Conservation (phyloP, 2,888 invertebrate genomes). For the Dione juno region DNA sequence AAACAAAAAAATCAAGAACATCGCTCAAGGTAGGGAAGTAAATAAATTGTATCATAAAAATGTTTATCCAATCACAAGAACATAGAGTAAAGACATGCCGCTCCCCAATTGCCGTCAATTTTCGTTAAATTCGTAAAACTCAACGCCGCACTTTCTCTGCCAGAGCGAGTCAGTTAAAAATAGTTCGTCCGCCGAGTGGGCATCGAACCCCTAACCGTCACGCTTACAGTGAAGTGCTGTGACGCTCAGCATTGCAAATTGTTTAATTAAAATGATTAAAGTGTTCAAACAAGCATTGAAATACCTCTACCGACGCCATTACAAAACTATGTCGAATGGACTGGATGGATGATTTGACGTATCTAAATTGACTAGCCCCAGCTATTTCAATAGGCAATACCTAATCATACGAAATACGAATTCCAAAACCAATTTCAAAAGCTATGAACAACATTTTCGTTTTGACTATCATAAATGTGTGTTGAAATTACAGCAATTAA, state of each 20-base stretch:
- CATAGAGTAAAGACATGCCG: too few relatives aligned
- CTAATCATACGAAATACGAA: constrained; percentile 10
- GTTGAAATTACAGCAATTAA: neutral
- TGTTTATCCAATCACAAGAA: too few relatives aligned
- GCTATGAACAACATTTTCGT: neutral
- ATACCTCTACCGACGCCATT: neutral
- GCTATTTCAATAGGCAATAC: constrained; percentile 3
- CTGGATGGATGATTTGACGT: neutral
- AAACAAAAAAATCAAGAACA: too few relatives aligned
- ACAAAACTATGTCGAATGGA: neutral
- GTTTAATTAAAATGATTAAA: neutral
- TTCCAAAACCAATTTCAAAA: neutral
- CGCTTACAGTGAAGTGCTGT: too few relatives aligned
- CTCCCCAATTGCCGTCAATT: too few relatives aligned
- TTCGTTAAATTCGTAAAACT: too few relatives aligned
- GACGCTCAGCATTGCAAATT: neutral
- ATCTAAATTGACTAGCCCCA: neutral
- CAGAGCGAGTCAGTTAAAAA: too few relatives aligned
- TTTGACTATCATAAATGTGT: neutral
- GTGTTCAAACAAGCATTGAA: neutral
- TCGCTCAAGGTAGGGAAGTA: too few relatives aligned
- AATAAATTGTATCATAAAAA: too few relatives aligned
- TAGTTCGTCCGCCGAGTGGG: too few relatives aligned
- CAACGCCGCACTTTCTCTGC: too few relatives aligned
- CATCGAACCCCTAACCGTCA: too few relatives aligned